Percentiles rank a stretch among this genome's conserved stretches.
Conservation (phyloP, 2,797 vertebrate species). For the Sparidentex hasta region DNA sequence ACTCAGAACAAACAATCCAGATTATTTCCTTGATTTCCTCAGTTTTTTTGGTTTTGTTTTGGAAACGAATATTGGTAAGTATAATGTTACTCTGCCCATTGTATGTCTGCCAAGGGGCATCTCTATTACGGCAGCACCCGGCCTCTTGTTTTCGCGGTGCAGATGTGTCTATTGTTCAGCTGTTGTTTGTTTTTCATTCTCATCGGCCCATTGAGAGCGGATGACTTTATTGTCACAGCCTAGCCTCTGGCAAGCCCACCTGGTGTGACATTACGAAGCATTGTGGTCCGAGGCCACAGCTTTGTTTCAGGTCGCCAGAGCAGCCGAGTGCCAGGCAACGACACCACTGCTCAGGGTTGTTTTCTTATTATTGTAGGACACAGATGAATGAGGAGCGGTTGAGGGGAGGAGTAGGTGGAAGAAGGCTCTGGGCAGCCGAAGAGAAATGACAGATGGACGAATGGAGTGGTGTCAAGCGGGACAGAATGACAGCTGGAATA, state of each 20-base stretch:
- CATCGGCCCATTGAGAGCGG: slow-evolving; percentile 34
- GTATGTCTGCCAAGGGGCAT: slow-evolving; percentile 34
- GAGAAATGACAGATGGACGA: slow-evolving; percentile 65
- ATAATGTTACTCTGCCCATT: slow-evolving; percentile 25
- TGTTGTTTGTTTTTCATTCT: slow-evolving; percentile 46
- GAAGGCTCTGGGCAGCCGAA: slow-evolving; percentile 43
- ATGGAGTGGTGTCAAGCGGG: slow-evolving; percentile 64
- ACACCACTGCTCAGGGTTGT: slow-evolving; percentile 30
- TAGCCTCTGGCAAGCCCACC: slow-evolving; percentile 61
- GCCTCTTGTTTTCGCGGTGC: slow-evolving; percentile 36
- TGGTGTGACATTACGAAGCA: slow-evolving; percentile 63
- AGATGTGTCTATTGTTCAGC: slow-evolving; percentile 70
- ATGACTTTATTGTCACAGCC: slow-evolving; percentile 65
- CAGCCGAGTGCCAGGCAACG: slow-evolving; percentile 48
- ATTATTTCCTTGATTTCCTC: slow-evolving; percentile 5
- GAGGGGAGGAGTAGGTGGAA: slow-evolving; percentile 38
- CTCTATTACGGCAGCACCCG: slow-evolving; percentile 36
- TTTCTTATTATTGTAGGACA: slow-evolving; percentile 21
- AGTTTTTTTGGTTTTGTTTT: slow-evolving; percentile 18
- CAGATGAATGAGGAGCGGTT: slow-evolving; percentile 38
- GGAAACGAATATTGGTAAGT: slow-evolving; percentile 5
- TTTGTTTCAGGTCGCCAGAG: slow-evolving; percentile 59
- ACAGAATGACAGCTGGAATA: slow-evolving; percentile 72
- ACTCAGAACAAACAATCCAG: slow-evolving; percentile 5
- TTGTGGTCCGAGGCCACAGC: slow-evolving; percentile 46